Evolutionary conservation across 2,888 invertebrate species (phyloP).

Genomic region (Alloscopus bannaensis): DNA sequence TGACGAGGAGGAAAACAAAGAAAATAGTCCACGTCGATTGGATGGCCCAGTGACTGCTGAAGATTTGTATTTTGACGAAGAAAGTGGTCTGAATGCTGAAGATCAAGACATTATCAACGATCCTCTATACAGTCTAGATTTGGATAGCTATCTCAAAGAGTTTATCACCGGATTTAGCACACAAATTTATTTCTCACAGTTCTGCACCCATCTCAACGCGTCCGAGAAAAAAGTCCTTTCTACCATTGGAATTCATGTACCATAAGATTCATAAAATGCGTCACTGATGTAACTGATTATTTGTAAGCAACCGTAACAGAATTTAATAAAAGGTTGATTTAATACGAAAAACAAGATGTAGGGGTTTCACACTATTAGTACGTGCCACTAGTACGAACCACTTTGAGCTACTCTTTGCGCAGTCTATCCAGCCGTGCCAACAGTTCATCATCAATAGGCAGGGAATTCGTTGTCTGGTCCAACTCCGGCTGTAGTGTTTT

Average conservation of each 20-base stretch:
- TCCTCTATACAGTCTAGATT: conserved; percentile 80
- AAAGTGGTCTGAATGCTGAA: conserved; percentile 74
- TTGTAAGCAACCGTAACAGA: too few species aligned
- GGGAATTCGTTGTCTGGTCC: conserved; percentile 70
- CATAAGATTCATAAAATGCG: too few species aligned
- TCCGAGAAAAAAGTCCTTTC: conserved; percentile 78
- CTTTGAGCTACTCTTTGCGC: conserved; percentile 32
- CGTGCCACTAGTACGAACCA: too few species aligned
- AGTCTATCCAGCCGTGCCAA: conserved; percentile 78
- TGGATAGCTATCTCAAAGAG: conserved; percentile 81
- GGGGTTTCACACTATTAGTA: neutral
- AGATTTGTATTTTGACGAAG: conserved; percentile 74
- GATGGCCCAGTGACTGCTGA: conserved; percentile 74
- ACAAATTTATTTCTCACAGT: conserved; percentile 80
- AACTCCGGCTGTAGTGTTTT: neutral
- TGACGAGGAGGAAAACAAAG: conserved; percentile 75
- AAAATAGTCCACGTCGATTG: conserved; percentile 73
- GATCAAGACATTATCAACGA: conserved; percentile 80
- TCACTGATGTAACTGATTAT: too few species aligned
- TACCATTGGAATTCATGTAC: conserved; percentile 64
- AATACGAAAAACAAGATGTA: neutral
- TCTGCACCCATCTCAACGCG: conserved; percentile 80
- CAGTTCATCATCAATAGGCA: conserved; percentile 80
- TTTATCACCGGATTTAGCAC: conserved; percentile 81
- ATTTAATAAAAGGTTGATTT: too few species aligned